Percentiles rank a stretch among this genome's conserved stretches.
Evolutionary conservation across 1,140 invertebrate species (phyloP).

Genomic region (Rhyzopertha dominica): DNA sequence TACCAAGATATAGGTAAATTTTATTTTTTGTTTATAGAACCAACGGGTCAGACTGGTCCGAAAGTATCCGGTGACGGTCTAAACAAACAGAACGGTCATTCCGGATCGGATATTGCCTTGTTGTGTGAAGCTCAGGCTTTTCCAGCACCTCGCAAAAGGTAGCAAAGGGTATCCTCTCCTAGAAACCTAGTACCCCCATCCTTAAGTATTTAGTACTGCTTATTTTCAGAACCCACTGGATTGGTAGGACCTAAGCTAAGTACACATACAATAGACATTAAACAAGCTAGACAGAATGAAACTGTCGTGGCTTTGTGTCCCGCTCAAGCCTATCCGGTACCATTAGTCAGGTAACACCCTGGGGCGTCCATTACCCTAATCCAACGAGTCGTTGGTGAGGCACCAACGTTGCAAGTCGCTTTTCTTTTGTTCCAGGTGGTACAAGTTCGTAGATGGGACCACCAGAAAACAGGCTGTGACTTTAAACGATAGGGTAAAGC

Average conservation of each 20-base stretch:
- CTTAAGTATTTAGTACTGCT: conserved; percentile 13
- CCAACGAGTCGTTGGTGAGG: neutral
- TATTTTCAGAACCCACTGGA: conserved; percentile 50
- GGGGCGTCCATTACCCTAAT: neutral
- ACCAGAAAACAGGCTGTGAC: conserved; percentile 76
- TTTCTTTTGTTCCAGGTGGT: conserved; percentile 69
- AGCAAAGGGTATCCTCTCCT: conserved; percentile 13
- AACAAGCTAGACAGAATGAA: conserved; percentile 34
- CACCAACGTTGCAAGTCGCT: conserved; percentile 1
- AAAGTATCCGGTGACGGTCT: conserved; percentile 56
- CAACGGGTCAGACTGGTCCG: conserved; percentile 56
- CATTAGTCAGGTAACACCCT: conserved; percentile 51
- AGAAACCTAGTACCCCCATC: conserved; percentile 1
- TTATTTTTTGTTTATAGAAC: conserved; percentile 48
- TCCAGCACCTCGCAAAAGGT: conserved; percentile 53
- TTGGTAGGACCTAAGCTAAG: conserved; percentile 45
- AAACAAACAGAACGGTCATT: conserved; percentile 48
- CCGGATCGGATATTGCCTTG: conserved; percentile 44
- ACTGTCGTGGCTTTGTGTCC: conserved; percentile 51
- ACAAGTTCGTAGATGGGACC: conserved; percentile 85
- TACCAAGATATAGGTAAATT: conserved; percentile 55
- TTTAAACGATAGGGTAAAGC: conserved; percentile 81
- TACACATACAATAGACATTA: conserved; percentile 48
- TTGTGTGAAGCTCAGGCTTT: conserved; percentile 63
- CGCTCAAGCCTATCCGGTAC: conserved; percentile 62